These are phyloP conservation scores for Ostrea denselamellosa DNA, from an alignment of 1,140 invertebrate species.

Conservation along the genomic window DNA sequence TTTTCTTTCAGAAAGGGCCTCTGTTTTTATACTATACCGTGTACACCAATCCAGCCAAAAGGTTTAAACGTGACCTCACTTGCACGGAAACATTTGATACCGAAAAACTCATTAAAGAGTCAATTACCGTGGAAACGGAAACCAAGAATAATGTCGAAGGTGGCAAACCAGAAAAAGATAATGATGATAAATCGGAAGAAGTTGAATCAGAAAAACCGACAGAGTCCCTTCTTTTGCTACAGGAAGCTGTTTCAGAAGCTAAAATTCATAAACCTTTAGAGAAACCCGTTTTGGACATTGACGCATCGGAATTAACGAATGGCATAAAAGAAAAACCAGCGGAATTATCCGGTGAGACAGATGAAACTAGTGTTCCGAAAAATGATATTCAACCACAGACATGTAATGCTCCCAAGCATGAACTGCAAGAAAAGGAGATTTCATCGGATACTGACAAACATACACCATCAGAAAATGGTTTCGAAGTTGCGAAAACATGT, in stretches of 20 bases:
- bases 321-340: neutral
- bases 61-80: slow-evolving; percentile 28
- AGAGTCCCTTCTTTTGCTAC: neutral
- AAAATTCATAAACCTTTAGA: neutral
- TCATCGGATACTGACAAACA: neutral
- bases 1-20: slow-evolving; percentile 52
- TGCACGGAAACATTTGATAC: slow-evolving; percentile 41
- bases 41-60: slow-evolving; percentile 54
- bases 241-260: neutral
- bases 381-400: neutral
- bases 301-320: neutral
- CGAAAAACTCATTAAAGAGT: neutral
- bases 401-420: neutral
- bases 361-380: neutral
- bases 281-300: neutral
- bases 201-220: neutral
- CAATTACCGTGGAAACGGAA: neutral
- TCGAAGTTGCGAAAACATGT: neutral
- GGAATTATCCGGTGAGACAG: neutral
- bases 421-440: neutral
- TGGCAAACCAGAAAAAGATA: neutral
- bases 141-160: neutral
- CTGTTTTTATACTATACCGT: slow-evolving; percentile 50
- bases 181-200: neutral
- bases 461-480: neutral